Evolutionary conservation across 2,797 vertebrate genomes (phyloP).

Genomic region (Enteromius fasciolatus): DNA sequence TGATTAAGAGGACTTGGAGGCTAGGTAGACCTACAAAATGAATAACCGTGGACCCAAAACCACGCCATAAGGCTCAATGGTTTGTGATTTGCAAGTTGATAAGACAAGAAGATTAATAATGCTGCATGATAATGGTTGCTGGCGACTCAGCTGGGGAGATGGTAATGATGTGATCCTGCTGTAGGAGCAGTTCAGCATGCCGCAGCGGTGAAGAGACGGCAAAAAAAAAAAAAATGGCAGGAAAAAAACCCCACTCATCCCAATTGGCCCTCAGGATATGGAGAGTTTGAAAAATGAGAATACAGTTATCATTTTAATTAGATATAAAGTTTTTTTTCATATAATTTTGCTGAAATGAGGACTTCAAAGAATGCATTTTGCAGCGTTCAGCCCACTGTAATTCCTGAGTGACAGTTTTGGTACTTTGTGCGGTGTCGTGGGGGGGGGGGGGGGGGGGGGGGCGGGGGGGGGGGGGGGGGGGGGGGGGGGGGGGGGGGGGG

Average conservation of each 20-base stretch:
- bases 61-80: slow-evolving; percentile 99
- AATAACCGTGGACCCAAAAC: slow-evolving; percentile 98
- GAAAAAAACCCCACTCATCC: slow-evolving; percentile 88
- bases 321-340: slow-evolving; percentile 92
- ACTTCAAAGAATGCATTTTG: slow-evolving; percentile 98
- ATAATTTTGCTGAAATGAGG: slow-evolving; percentile 96
- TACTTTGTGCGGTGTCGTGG: slow-evolving; percentile 91
- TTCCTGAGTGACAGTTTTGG: slow-evolving; percentile 94
- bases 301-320: slow-evolving; percentile 99
- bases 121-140: slow-evolving; percentile 98
- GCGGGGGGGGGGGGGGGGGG: too few species aligned
- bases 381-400: slow-evolving; percentile 85
- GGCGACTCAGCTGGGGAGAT: slow-evolving; percentile 99
- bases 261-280: slow-evolving; percentile 99
- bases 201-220: slow-evolving; percentile 88
- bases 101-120: slow-evolving; percentile 99
- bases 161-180: slow-evolving; percentile 99
- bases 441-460: too few species aligned
- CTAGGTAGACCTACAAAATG: slow-evolving; percentile 99
- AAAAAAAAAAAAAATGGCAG: slow-evolving; percentile 60
- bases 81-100: slow-evolving; percentile 99
- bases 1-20: slow-evolving; percentile 98
- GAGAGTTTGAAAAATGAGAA: slow-evolving; percentile 99
- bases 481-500: too few species aligned
- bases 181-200: slow-evolving; percentile 93